Conservation (phyloP, 2,888 invertebrate species). For the Drosophila demipolita region DNA sequence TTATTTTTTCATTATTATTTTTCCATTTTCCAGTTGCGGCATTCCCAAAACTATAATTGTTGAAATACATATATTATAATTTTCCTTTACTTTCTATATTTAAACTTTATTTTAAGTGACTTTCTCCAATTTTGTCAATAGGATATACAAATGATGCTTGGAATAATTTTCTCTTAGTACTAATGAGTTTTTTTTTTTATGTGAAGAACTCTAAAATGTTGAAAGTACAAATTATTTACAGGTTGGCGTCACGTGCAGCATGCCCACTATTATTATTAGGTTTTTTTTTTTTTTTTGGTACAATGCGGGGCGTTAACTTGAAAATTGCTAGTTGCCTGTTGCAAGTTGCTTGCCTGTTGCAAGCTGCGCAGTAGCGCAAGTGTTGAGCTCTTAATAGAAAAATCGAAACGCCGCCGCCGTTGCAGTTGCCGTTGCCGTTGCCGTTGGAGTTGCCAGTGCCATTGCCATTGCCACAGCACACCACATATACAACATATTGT, state of each 20-base stretch:
- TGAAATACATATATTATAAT: background rate
- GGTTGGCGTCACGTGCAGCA: slow-evolving; percentile 6
- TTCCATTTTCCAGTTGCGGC: fast-evolving
- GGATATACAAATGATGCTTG: background rate
- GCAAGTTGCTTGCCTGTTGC: slow-evolving; percentile 50
- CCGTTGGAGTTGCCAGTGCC: background rate
- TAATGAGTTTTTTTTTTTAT: background rate
- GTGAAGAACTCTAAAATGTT: background rate
- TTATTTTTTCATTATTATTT: background rate
- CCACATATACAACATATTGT: slow-evolving; percentile 24
- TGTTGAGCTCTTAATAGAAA: slow-evolving; percentile 83
- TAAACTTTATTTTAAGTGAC: background rate
- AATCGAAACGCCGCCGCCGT: slow-evolving; percentile 54
- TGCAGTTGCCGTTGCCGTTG: no score
- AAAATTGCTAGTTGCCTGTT: slow-evolving; percentile 72
- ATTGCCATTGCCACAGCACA: slow-evolving; percentile 7
- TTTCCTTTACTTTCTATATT: background rate
- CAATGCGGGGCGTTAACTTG: slow-evolving; percentile 79
- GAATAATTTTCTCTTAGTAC: background rate
- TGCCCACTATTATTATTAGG: background rate
- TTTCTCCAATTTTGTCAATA: background rate
- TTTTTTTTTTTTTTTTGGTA: slow-evolving; percentile 33
- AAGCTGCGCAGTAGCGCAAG: slow-evolving; percentile 78
- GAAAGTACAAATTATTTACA: background rate
- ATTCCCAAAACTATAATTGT: background rate